These are phyloP conservation scores for Sebastes hubbsi DNA, from an alignment of 2,797 vertebrate species.

Conservation along the genomic window DNA sequence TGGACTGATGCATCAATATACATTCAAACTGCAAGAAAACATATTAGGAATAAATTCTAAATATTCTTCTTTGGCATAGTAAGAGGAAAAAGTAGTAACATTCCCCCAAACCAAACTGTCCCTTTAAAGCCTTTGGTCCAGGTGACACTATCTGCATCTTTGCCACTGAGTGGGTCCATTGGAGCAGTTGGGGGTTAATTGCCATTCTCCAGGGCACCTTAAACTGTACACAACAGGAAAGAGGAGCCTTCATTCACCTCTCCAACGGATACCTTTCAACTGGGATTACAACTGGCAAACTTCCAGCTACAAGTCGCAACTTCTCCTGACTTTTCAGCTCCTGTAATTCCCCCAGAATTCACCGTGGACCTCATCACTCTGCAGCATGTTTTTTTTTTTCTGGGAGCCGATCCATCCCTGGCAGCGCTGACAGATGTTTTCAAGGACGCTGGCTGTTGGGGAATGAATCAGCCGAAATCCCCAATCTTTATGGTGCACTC, in stretches of 20 bases:
- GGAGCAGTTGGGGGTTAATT: background rate
- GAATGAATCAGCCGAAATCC: constrained; percentile 47
- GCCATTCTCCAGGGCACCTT: background rate
- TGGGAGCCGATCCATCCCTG: constrained; percentile 13
- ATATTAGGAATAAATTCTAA: background rate
- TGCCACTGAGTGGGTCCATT: background rate
- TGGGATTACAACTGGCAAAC: background rate
- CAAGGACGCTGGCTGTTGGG: constrained; percentile 27
- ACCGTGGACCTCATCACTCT: constrained; percentile 8
- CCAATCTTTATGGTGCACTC: constrained; percentile 21
- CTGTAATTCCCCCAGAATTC: constrained; percentile 5
- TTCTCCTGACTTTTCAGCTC: background rate
- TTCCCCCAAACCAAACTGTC: background rate
- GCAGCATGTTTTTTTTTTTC: constrained; percentile 14
- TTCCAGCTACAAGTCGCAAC: constrained; percentile 7
- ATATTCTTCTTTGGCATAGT: background rate
- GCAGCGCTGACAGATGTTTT: constrained; percentile 37
- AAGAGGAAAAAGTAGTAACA: background rate
- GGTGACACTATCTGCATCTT: background rate
- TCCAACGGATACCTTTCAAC: background rate
- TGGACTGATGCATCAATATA: too few species aligned
- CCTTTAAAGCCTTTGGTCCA: background rate
- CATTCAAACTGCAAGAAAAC: background rate
- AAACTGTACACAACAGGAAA: background rate
- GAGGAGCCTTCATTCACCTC: constrained; percentile 12